Evolutionary conservation across 2,797 vertebrate genomes (phyloP).

Genomic region (Poecilia picta): DNA sequence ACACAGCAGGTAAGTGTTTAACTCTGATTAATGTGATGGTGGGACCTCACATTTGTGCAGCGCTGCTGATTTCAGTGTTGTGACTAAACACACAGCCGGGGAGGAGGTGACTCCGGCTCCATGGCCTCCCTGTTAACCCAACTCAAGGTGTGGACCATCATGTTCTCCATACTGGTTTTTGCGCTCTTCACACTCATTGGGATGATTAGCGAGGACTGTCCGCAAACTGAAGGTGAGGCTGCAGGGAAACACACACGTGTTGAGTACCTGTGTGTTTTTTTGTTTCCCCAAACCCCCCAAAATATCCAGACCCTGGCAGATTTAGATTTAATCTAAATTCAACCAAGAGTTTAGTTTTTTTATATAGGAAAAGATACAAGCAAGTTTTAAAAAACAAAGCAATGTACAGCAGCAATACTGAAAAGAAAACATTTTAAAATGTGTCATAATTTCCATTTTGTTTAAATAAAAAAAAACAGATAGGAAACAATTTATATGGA

Average conservation of each 20-base stretch:
- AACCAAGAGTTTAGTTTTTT: not conserved
- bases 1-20: conserved; percentile 26
- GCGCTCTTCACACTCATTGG: conserved; percentile 72
- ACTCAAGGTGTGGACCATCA: conserved; percentile 68
- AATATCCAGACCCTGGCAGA: not conserved
- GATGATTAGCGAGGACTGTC: conserved; percentile 62
- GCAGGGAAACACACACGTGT: conserved; percentile 15
- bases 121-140: conserved; percentile 72
- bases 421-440: not conserved
- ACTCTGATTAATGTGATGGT: conserved; percentile 7
- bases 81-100: conserved; percentile 7
- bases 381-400: not conserved
- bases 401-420: not conserved
- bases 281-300: not conserved
- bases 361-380: not conserved
- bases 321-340: not conserved
- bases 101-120: conserved; percentile 3
- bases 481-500: not conserved
- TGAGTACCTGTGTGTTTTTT: not conserved
- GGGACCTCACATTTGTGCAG: not conserved
- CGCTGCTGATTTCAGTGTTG: not conserved
- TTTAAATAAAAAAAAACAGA: not conserved
- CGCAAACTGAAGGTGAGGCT: conserved; percentile 52
- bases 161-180: conserved; percentile 77
- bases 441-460: not conserved